Percentiles rank a stretch among this genome's conserved stretches.
phyloP scores from a whole-genome alignment of 2,113 vertebrate genomes.

The Camelus bactrianus region DNA sequence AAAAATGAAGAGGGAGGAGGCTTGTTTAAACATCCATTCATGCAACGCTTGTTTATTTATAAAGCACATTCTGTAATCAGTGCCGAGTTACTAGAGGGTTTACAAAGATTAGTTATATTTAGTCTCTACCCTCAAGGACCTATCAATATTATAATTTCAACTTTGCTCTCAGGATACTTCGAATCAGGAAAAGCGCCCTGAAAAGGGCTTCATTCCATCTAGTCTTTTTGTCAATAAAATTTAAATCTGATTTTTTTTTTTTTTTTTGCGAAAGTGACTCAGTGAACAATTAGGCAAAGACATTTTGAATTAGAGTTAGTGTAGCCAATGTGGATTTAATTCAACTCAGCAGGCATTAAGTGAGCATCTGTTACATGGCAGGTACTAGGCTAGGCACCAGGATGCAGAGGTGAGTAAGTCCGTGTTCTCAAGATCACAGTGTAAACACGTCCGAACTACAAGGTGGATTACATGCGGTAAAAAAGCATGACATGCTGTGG shows the following conservation, averaged over 20 bases:
- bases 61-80: not conserved
- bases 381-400: not conserved
- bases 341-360: not conserved
- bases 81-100: not conserved
- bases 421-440: not conserved
- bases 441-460: not conserved
- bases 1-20: too few species aligned
- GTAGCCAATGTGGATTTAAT: not conserved
- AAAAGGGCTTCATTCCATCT: not conserved
- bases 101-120: not conserved
- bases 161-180: not conserved
- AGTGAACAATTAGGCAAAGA: not conserved
- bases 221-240: not conserved
- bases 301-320: not conserved
- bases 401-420: not conserved
- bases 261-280: not conserved
- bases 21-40: not conserved
- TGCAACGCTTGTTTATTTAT: not conserved
- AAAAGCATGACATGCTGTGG: not conserved
- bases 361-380: not conserved
- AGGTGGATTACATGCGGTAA: too few species aligned
- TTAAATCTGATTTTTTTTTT: not conserved
- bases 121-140: not conserved
- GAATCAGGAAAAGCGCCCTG: not conserved
- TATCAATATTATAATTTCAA: not conserved